Conservation (phyloP, 2,888 invertebrate species). For the Himalopsyche anomala region DNA sequence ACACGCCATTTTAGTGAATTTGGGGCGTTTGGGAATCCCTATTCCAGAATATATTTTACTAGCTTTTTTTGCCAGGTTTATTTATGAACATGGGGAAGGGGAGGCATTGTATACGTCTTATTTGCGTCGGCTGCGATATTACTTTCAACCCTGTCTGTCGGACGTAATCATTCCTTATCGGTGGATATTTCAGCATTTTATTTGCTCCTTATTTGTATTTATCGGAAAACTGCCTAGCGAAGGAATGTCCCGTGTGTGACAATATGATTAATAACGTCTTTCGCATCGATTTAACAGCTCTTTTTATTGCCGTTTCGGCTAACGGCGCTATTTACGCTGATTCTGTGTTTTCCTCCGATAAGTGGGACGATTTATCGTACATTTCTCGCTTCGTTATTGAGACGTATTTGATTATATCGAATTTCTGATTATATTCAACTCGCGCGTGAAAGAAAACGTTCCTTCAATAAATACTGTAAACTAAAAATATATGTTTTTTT, state of each 20-base stretch:
- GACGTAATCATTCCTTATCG: constrained; percentile 30
- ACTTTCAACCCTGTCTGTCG: constrained; percentile 4
- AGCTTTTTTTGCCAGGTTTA: neutral
- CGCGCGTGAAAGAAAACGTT: too few relatives aligned
- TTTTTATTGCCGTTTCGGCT: neutral
- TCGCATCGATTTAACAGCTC: neutral
- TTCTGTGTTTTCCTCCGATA: neutral
- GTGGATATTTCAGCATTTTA: constrained; percentile 15
- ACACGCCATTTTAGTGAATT: too few relatives aligned
- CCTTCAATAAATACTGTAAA: too few relatives aligned
- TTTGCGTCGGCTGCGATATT: neutral
- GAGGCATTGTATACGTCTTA: neutral
- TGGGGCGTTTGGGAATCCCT: too few relatives aligned
- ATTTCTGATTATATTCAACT: neutral
- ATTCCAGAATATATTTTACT: neutral
- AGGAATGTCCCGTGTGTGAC: neutral
- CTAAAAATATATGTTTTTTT: too few relatives aligned
- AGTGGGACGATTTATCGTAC: neutral
- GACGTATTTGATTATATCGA: neutral
- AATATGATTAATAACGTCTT: constrained; percentile 9
- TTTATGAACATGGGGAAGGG: neutral
- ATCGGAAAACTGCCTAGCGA: neutral
- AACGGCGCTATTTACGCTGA: neutral
- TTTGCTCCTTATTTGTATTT: constrained; percentile 35
- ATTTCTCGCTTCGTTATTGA: neutral